Evolutionary conservation across 2,888 invertebrate species (phyloP).

Genomic region (Ophraella communa): DNA sequence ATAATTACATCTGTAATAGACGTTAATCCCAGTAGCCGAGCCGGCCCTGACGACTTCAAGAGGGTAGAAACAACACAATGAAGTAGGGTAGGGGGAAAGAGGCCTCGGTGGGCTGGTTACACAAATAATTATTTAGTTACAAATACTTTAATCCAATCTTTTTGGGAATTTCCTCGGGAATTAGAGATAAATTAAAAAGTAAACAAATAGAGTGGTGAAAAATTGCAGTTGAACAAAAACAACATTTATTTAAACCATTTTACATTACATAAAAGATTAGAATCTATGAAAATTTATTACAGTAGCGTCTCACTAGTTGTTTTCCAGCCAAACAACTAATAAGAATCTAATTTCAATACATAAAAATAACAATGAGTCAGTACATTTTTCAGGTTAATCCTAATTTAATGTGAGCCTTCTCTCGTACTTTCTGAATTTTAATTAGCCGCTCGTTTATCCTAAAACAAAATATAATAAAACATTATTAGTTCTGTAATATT

Average conservation of each 20-base stretch:
- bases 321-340: slow-evolving; percentile 25
- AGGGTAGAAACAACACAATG: no score
- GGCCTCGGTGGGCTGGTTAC: no score
- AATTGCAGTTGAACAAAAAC: slow-evolving; percentile 12
- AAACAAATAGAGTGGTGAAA: neutral
- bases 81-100: no score
- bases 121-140: no score
- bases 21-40: no score
- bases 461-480: slow-evolving; percentile 28
- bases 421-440: slow-evolving; percentile 30
- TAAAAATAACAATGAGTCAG: slow-evolving; percentile 3
- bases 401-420: slow-evolving; percentile 1
- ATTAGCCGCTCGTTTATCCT: slow-evolving; percentile 43
- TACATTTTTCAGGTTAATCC: slow-evolving; percentile 8
- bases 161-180: neutral
- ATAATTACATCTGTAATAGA: no score
- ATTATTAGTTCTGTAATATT: neutral
- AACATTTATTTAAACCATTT: slow-evolving; percentile 21
- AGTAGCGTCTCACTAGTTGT: slow-evolving; percentile 8
- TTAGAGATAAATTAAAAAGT: neutral
- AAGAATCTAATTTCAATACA: neutral
- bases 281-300: neutral
- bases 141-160: no score
- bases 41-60: no score
- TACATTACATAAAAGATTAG: slow-evolving; percentile 12